Conservation (phyloP, 2,797 vertebrate species). For the Antennarius maculatus region DNA sequence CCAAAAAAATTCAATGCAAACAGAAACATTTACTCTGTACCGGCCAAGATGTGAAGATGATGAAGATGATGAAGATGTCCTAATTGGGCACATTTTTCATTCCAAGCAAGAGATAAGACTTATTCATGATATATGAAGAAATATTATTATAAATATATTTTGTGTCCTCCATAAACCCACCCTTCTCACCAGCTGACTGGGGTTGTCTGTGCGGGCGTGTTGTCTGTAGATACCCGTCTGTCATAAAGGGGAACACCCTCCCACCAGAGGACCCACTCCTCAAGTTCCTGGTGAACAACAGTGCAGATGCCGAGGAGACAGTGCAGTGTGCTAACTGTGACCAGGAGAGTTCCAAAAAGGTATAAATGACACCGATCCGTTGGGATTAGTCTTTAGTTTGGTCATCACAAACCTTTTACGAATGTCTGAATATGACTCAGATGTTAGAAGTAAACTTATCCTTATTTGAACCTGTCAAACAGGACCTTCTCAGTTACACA, state of each 20-base stretch:
- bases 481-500: too few relatives aligned
- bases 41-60: too few relatives aligned
- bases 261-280: conserved; percentile 86
- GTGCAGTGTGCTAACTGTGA: conserved; percentile 79
- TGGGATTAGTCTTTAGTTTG: not conserved
- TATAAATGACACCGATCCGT: conserved; percentile 8
- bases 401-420: not conserved
- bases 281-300: conserved; percentile 89
- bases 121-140: too few relatives aligned
- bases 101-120: too few relatives aligned
- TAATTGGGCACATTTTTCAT: too few relatives aligned
- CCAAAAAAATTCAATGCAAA: too few relatives aligned
- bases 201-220: conserved; percentile 3
- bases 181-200: not conserved
- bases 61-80: too few relatives aligned
- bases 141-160: too few relatives aligned
- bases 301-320: conserved; percentile 61
- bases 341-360: conserved; percentile 69
- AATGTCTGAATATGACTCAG: not conserved
- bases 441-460: not conserved
- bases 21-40: too few relatives aligned
- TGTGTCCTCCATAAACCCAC: too few relatives aligned
- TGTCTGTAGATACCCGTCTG: conserved; percentile 60
- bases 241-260: conserved; percentile 66
- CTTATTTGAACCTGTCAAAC: too few relatives aligned